phyloP scores from a whole-genome alignment of 2,888 invertebrate species.

The Melikaiella ostensackeni region DNA sequence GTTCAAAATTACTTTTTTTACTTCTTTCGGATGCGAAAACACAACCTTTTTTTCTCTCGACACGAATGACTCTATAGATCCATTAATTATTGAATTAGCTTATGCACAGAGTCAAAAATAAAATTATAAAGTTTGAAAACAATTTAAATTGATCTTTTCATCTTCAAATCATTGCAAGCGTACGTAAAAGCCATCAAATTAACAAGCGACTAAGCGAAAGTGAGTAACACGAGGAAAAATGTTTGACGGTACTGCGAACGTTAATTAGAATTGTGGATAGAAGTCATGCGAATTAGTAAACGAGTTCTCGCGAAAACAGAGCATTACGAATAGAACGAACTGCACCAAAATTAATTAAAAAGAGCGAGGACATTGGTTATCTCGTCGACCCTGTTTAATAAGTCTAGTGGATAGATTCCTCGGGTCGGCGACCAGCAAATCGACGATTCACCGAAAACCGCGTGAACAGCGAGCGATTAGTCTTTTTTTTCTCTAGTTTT shows the following conservation, averaged over 20 bases:
- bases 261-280: conserved; percentile 40
- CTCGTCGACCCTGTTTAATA: conserved; percentile 41
- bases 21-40: background rate
- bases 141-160: background rate
- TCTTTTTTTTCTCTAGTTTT: conserved; percentile 39
- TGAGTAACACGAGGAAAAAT: conserved; percentile 19
- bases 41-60: background rate
- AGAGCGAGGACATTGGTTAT: conserved; percentile 40
- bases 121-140: background rate
- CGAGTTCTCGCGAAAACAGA: conserved; percentile 31
- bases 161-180: background rate
- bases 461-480: conserved; percentile 2
- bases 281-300: conserved; percentile 41
- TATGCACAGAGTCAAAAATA: background rate
- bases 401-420: conserved; percentile 36
- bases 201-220: conserved; percentile 6
- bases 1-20: too few relatives aligned
- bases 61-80: too few relatives aligned
- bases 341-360: conserved; percentile 41
- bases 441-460: conserved; percentile 41
- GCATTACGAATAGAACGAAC: conserved; percentile 34
- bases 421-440: conserved; percentile 35
- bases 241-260: conserved; percentile 37
- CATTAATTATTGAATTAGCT: background rate
- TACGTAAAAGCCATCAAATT: conserved; percentile 16